Evolutionary conservation across 2,888 invertebrate species (phyloP), one percentile per base, ranked within the genome.

Genomic region (Syrista parreyssii): DNA sequence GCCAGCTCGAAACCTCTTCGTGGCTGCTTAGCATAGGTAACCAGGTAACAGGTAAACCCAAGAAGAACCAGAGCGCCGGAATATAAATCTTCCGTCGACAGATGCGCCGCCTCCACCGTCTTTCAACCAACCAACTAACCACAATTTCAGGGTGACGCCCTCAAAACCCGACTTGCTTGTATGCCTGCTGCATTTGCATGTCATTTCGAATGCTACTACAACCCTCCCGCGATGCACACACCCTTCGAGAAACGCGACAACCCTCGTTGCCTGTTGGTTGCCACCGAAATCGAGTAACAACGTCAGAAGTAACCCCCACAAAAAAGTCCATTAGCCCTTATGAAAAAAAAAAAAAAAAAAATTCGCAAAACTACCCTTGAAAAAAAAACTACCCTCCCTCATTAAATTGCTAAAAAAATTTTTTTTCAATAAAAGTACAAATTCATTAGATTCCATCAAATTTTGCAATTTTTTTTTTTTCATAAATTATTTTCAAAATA

Each of bases 11-110:
- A 33, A 55, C 55, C 71, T 71, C 31, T 30, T 33, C 71, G 31
- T 71, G 71, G 32, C 71, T 71, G 71, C 71, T 71, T 71, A 71
- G 71, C 71, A 71, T 71, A 71, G 71, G 71, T 71, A 71, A 71
- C 32, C 71, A 31, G 71, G 71, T 71, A 71, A 71, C 71, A 71
- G 71, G 71, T 71, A 71, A 71, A 71, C 31, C 71, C 71, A 30
- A 71, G 71, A 77, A 71, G 75, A 78, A 78, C 79, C 78, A 34
- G 78, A 75, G 76, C 75, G 75, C 74, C 79, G 82, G 85, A 88
- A 89, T 88, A 90, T 90, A 90, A 90, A 90, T 90, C 90, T 90
- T 88, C 82, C 79, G 87, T 86, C 84, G 90, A 90, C 90, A 88
- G 88, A 89, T 87, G 90, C 89, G 87, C 90, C 90, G 90, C 90